Percentiles rank a stretch among this genome's conserved stretches.
Conservation (phyloP, 2,113 vertebrate genomes). For the Ammodytes marinus region DNA sequence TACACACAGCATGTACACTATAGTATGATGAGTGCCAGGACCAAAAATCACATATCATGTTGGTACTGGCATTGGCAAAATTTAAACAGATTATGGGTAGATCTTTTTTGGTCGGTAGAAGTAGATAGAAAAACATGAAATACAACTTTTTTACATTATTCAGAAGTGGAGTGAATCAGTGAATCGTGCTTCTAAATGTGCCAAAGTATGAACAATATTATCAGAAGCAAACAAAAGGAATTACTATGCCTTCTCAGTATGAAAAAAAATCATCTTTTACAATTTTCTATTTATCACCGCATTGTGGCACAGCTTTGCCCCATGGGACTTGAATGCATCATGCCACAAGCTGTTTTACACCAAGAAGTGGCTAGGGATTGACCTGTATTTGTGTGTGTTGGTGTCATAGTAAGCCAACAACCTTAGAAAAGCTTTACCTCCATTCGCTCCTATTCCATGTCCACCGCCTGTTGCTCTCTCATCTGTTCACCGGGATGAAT, state of each 20-base stretch:
- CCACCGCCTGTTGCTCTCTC: conserved; percentile 48
- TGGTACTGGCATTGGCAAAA: neutral
- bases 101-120: neutral
- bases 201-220: neutral
- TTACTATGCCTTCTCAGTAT: neutral
- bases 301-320: conserved; percentile 1
- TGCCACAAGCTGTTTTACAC: conserved; percentile 37
- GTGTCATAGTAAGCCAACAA: conserved; percentile 31
- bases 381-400: conserved; percentile 22
- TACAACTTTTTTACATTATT: neutral
- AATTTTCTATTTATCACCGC: neutral
- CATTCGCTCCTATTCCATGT: conserved; percentile 21
- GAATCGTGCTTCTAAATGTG: neutral
- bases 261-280: neutral
- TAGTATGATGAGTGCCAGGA: no score
- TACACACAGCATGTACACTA: no score
- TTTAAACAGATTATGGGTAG: neutral
- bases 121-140: neutral
- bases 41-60: neutral
- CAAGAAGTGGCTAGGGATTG: conserved; percentile 41
- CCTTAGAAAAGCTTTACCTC: conserved; percentile 40
- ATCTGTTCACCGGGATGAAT: conserved; percentile 59
- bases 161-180: no score
- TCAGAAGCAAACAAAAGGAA: neutral
- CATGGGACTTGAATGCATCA: conserved; percentile 23